phyloP scores from a whole-genome alignment of 2,113 vertebrate genomes.

The Orthonyx spaldingii region DNA sequence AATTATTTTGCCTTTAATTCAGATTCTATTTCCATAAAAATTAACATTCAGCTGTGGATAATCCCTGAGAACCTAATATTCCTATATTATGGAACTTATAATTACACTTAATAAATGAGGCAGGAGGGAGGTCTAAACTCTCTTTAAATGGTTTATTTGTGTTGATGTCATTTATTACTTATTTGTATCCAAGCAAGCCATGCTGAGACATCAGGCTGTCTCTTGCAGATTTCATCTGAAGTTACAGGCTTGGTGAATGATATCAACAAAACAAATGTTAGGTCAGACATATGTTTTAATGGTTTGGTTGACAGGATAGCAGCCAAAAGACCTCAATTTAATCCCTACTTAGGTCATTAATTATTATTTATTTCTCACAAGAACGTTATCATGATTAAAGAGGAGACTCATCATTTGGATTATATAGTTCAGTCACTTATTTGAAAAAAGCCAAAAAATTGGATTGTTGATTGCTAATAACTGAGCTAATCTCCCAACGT shows the following conservation, averaged over 20 bases:
- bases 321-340: background rate
- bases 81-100: background rate
- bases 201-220: background rate
- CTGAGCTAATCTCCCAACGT: background rate
- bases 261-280: background rate
- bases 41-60: background rate
- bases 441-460: background rate
- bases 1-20: background rate
- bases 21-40: background rate
- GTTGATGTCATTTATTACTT: background rate
- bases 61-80: background rate
- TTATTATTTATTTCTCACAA: constrained; percentile 19
- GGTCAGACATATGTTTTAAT: background rate
- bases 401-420: background rate
- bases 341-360: background rate
- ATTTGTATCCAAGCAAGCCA: background rate
- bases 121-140: background rate
- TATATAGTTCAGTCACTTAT: background rate
- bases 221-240: background rate
- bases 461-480: background rate
- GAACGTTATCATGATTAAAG: background rate
- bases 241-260: background rate
- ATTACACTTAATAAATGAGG: background rate
- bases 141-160: background rate
- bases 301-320: background rate